Evolutionary conservation across 2,888 invertebrate genomes (phyloP).

Genomic region (Hartigia nigra): DNA sequence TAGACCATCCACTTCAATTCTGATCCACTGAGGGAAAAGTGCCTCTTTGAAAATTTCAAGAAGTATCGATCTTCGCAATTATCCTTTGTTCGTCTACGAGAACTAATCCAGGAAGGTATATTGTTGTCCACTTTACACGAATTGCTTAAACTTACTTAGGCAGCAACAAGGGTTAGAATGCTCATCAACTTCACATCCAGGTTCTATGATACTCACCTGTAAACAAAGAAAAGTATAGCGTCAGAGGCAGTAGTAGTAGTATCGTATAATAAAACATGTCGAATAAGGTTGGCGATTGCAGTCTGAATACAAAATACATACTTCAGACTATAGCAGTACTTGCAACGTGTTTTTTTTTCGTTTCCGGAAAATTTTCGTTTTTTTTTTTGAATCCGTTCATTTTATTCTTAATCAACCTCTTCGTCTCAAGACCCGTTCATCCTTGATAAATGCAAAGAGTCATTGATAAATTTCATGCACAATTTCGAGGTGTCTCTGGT

Average conservation of each 20-base stretch:
- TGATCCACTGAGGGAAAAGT: neutral
- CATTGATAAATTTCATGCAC: neutral
- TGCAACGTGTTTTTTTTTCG: neutral
- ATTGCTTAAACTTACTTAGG: neutral
- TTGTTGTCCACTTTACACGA: neutral
- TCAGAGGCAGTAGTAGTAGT: neutral
- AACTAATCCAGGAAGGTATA: neutral
- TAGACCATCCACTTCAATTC: neutral
- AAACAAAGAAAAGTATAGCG: conserved; percentile 27
- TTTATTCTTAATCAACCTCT: neutral
- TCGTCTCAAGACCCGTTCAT: neutral
- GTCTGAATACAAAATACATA: neutral
- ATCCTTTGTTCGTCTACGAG: neutral
- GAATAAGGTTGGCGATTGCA: conserved; percentile 8
- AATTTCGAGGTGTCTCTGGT: neutral
- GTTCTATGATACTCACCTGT: conserved; percentile 42
- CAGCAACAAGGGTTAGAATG: neutral
- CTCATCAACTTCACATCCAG: conserved; percentile 8
- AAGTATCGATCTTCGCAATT: neutral
- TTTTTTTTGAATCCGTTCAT: neutral
- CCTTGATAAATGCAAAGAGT: neutral
- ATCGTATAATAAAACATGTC: conserved; percentile 15
- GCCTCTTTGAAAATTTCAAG: neutral
- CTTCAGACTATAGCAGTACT: neutral
- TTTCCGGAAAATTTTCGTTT: neutral